Conservation (phyloP, 2,113 vertebrate genomes). For the Proteles cristata region DNA sequence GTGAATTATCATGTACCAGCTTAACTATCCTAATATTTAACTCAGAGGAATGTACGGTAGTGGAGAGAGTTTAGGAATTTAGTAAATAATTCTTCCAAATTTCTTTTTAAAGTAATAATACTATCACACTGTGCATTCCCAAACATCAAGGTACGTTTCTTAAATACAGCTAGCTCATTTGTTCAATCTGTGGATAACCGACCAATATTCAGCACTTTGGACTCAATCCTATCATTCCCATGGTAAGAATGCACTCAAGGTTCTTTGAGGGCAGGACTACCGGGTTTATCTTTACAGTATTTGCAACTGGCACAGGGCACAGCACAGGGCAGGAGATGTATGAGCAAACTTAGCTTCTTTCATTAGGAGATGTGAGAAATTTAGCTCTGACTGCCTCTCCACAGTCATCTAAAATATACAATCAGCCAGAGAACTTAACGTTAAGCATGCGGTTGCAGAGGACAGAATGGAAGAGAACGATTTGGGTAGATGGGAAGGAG, state of each 20-base stretch:
- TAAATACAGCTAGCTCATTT: not conserved
- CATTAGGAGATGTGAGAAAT: not conserved
- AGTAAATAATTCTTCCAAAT: not conserved
- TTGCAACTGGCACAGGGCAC: not conserved
- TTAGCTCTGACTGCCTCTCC: not conserved
- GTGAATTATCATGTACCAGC: not conserved
- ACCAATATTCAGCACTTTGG: not conserved
- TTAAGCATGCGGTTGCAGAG: not conserved
- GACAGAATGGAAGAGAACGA: not conserved
- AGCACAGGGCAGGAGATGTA: not conserved
- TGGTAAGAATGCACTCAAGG: not conserved
- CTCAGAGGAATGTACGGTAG: not conserved
- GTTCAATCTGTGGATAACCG: not conserved
- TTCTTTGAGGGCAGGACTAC: not conserved
- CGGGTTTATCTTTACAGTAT: not conserved
- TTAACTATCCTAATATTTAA: conserved; percentile 28
- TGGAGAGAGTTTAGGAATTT: conserved; percentile 1
- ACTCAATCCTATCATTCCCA: not conserved
- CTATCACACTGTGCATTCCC: not conserved
- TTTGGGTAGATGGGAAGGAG: not conserved
- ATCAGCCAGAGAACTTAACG: not conserved
- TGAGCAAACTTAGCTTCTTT: not conserved
- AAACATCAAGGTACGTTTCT: not conserved
- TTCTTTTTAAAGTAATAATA: not conserved
- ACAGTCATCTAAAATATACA: not conserved